Conservation (phyloP, 2,888 invertebrate species). For the Priapulus caudatus region DNA sequence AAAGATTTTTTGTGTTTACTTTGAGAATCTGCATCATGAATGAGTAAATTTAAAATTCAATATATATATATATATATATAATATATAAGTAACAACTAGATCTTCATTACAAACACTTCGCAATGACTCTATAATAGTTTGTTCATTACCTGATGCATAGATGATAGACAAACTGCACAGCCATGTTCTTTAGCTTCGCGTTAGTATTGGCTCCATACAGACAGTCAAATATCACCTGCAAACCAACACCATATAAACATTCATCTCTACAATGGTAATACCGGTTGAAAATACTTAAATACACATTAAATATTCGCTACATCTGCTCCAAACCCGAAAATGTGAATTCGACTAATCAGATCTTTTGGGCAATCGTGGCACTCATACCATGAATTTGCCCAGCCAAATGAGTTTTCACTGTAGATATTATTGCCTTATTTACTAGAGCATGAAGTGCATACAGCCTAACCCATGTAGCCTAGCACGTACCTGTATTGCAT, state of each 20-base stretch:
- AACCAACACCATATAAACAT: slow-evolving; percentile 19
- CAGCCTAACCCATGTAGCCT: slow-evolving; percentile 73
- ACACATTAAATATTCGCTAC: no score
- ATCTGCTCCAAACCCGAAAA: no score
- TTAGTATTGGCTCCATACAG: slow-evolving; percentile 72
- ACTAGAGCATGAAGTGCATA: slow-evolving; percentile 61
- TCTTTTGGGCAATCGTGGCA: no score
- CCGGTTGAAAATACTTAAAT: no score
- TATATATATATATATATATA: not conserved
- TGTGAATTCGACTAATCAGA: no score
- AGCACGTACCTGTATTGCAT: slow-evolving; percentile 59
- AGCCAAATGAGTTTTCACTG: slow-evolving; percentile 2
- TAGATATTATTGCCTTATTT: slow-evolving; percentile 8
- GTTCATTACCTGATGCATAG: slow-evolving; percentile 61
- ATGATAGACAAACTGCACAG: slow-evolving; percentile 66
- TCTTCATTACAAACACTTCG: slow-evolving; percentile 45
- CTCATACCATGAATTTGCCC: no score
- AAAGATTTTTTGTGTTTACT: no score
- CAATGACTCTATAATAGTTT: slow-evolving; percentile 23
- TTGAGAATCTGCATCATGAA: no score
- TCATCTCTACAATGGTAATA: no score
- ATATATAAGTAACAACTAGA: slow-evolving; percentile 4
- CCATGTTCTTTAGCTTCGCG: slow-evolving; percentile 62
- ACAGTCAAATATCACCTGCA: slow-evolving; percentile 69
- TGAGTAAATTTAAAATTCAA: slow-evolving; percentile 4